These are phyloP conservation scores for Drosophila seguyi DNA, from an alignment of 1,140 invertebrate species.

Conservation along the genomic window DNA sequence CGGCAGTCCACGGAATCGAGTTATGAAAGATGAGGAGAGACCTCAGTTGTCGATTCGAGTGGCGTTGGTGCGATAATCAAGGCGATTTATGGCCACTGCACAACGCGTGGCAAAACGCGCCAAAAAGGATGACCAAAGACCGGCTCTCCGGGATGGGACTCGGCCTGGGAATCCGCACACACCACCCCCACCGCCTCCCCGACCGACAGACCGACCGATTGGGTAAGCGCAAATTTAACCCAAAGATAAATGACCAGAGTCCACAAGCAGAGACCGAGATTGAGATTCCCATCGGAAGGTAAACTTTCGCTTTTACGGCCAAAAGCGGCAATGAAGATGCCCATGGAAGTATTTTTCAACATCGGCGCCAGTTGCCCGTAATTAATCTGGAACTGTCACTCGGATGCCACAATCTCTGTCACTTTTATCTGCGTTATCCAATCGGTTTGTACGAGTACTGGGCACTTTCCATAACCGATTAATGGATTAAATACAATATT, in stretches of 20 bases:
- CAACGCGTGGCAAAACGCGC: conserved; percentile 64
- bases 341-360: conserved; percentile 10
- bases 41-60: conserved; percentile 46
- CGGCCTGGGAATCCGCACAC: conserved; percentile 27
- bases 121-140: conserved; percentile 61
- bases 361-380: conserved; percentile 40
- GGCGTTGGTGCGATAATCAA: conserved; percentile 71
- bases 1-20: conserved; percentile 32
- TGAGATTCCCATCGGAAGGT: conserved; percentile 72
- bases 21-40: conserved; percentile 60
- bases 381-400: conserved; percentile 61
- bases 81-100: conserved; percentile 70
- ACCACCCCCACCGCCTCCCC: neutral
- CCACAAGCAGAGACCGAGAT: conserved; percentile 36
- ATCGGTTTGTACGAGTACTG: conserved; percentile 1
- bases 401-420: conserved; percentile 1
- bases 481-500: neutral
- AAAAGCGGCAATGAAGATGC: conserved; percentile 28
- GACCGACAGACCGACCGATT: conserved; percentile 40
- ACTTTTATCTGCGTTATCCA: conserved; percentile 9
- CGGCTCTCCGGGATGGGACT: conserved; percentile 25
- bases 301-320: conserved; percentile 71
- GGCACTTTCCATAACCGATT: neutral
- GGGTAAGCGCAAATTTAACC: conserved; percentile 78
- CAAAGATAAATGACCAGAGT: conserved; percentile 74